Base-by-base conservation (phyloP, 2,888 invertebrate genomes). In the Tetanocera ferruginea region DNA sequence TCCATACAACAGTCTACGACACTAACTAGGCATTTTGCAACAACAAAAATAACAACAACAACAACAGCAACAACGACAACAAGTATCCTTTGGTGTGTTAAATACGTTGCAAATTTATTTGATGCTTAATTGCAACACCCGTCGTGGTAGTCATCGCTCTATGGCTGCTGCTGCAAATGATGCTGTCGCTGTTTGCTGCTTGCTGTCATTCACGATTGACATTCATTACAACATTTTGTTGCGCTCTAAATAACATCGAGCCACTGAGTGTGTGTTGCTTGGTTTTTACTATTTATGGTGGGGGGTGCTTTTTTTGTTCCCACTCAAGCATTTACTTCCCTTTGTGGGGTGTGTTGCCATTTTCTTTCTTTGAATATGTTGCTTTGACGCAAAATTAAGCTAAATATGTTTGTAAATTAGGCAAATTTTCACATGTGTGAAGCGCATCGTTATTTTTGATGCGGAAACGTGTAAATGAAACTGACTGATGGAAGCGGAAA, bases 101-200 rank as follows among this genome's bases (percentile, higher is more conserved):
- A 66, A 66, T 66, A 34, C 31, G 37, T 66, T 66, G 66, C 34
- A 34, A 28, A 66, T 66, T n/a, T 34, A 66, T 66, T 66, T 66
- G 19, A 34, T 66, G 66, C 66, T 66, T 66, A 66, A 66, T 66
- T 66, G 66, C 66, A 66, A 66, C 37, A 37, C 66, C 31, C 66
- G 34, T n/a, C 37, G 66, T 34, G 19, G n/a, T 19, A n/a, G 19
- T 60, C n/a, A n/a, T n/a, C 76, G 31, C 76, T 79, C 67, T 70
- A 69, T 5, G 66, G 74, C 34, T 72, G 76, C 34, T 72, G 76
- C 14, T 78, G 77, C 17, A 31, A 57, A 43, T 17, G 67, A 11
- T 25, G 78, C 57, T 55, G 74, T 52, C 31, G 74, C 28, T 67
- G 79, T 28, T n/a, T 66, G 62, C n/a, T 76, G 55, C 62, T 55